These are phyloP conservation scores for Petrocephalus sullivani DNA, from an alignment of 2,797 vertebrate species.

Conservation along the genomic window DNA sequence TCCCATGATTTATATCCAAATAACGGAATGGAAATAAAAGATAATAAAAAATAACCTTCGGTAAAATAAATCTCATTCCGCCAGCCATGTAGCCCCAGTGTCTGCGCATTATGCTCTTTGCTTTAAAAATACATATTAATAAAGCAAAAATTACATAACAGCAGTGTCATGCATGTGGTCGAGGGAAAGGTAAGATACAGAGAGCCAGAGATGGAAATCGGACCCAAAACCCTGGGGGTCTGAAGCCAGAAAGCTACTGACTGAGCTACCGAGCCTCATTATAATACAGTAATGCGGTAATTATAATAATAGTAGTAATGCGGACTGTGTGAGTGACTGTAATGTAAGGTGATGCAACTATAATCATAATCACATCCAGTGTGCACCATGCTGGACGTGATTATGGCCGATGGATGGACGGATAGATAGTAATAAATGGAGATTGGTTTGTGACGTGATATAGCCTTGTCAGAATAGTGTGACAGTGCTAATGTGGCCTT, in stretches of 20 bases:
- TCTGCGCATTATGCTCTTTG: neutral
- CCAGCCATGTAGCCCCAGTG: neutral
- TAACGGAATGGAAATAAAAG: conserved; percentile 20
- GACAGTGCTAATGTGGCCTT: neutral
- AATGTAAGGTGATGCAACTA: neutral
- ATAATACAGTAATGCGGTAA: neutral
- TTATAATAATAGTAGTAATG: conserved; percentile 8
- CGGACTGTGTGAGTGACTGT: neutral
- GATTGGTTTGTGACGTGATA: neutral
- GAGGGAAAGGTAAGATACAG: neutral
- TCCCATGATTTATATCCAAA: conserved; percentile 19
- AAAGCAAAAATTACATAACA: neutral
- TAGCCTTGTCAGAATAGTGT: neutral
- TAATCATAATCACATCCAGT: neutral
- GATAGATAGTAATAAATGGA: neutral
- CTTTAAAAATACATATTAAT: neutral
- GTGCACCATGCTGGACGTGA: neutral
- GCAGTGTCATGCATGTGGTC: neutral
- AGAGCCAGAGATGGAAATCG: neutral
- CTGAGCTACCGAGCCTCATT: neutral
- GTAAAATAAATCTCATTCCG: conserved; percentile 6
- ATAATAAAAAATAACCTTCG: conserved; percentile 22
- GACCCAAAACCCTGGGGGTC: neutral
- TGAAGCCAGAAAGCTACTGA: neutral
- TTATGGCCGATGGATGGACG: neutral